A percentile compares a stretch with the other conserved stretches of the same genome.
Evolutionary conservation across 2,888 invertebrate genomes (phyloP).

Genomic region (Agrochola lychnidis): DNA sequence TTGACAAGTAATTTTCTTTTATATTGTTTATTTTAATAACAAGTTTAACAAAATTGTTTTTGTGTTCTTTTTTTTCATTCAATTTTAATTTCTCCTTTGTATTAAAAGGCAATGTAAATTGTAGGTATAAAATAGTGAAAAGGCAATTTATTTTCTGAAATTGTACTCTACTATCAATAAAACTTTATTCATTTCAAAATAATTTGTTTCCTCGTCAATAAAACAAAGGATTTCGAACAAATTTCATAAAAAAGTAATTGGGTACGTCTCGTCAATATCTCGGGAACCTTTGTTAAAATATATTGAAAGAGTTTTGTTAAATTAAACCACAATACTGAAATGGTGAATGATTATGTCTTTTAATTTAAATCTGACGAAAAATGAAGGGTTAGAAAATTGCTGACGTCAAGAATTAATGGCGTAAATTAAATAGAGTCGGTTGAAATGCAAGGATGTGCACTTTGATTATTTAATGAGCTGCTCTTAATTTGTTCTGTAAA

Average conservation of each 20-base stretch:
- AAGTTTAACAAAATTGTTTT: background rate
- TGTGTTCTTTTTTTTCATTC: background rate
- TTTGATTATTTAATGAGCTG: background rate
- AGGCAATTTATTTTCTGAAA: conserved; percentile 1
- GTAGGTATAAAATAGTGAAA: background rate
- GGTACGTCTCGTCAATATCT: conserved; percentile 30
- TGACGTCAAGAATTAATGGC: background rate
- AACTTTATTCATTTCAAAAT: conserved; percentile 44
- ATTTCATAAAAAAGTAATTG: conserved; percentile 40
- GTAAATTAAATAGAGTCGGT: background rate
- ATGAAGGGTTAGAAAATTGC: background rate
- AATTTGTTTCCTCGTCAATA: conserved; percentile 23
- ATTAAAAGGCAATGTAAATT: background rate
- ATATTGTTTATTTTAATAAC: background rate
- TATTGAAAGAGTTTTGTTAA: conserved; percentile 26
- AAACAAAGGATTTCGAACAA: conserved; percentile 24
- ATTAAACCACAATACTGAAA: conserved; percentile 16
- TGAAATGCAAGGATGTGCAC: background rate
- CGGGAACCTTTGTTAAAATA: conserved; percentile 32
- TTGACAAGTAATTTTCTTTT: background rate
- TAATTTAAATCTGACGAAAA: conserved; percentile 6
- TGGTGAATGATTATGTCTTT: background rate
- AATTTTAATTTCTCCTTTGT: too few relatives aligned
- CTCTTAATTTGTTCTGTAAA: background rate
- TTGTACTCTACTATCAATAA: background rate